A percentile compares a stretch with the other conserved stretches of the same genome.
Evolutionary conservation across 2,888 invertebrate species (phyloP).

Genomic region (Laothoe populi): DNA sequence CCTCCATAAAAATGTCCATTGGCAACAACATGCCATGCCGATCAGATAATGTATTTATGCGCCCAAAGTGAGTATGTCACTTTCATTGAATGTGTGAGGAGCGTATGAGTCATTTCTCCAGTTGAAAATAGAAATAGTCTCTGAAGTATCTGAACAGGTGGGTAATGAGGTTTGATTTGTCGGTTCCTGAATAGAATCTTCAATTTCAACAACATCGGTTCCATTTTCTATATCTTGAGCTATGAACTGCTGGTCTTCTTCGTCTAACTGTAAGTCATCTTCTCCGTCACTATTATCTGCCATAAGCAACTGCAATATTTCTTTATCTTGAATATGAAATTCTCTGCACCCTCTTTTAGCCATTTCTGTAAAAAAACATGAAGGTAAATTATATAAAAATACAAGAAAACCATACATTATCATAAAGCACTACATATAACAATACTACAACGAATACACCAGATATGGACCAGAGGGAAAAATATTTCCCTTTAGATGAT

Average conservation of each 20-base stretch:
- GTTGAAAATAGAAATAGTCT: conserved; percentile 35
- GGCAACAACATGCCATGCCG: conserved; percentile 31
- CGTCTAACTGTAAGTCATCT: conserved; percentile 36
- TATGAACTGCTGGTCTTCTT: conserved; percentile 34
- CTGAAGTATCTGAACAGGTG: conserved; percentile 33
- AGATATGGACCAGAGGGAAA: conserved; percentile 28
- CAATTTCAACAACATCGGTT: conserved; percentile 32
- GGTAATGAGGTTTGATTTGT: conserved; percentile 33
- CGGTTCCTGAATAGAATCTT: conserved; percentile 35
- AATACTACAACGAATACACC: conserved; percentile 28
- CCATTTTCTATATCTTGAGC: conserved; percentile 18
- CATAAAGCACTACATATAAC: conserved; percentile 29
- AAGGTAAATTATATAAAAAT: conserved; percentile 3
- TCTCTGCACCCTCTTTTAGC: conserved; percentile 28
- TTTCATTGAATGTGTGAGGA: conserved; percentile 32
- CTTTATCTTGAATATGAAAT: conserved; percentile 20
- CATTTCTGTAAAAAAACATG: conserved; percentile 26
- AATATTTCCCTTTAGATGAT: conserved; percentile 25
- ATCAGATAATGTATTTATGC: conserved; percentile 31
- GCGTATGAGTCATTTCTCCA: conserved; percentile 35
- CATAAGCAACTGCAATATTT: conserved; percentile 34
- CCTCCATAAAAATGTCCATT: conserved; percentile 32
- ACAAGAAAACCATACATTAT: conserved; percentile 31
- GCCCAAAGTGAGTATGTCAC: conserved; percentile 32
- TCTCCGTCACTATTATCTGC: conserved; percentile 37